Evolutionary conservation across 2,113 vertebrate genomes (phyloP), one percentile per base, ranked within the genome.

Genomic region (Phrynosoma platyrhinos): DNA sequence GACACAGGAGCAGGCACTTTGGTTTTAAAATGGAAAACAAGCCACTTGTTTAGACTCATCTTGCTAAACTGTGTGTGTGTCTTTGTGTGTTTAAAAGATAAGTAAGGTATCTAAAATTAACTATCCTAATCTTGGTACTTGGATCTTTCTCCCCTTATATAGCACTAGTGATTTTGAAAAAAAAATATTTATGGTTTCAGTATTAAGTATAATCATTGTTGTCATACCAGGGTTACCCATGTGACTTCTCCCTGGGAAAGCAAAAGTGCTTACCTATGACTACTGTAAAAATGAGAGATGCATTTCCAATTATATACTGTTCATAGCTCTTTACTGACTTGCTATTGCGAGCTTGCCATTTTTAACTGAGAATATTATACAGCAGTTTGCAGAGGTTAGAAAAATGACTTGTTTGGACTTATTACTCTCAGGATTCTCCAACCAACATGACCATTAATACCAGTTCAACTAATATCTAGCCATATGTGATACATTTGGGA

Each of bases 81-180:
- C 6, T 47, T 47, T 47, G 4, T 47, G n/a, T n/a, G n/a, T n/a
- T n/a, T n/a, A n/a, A 47, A 47, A 47, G 42, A 6, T 47, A 47
- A 47, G 79, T 89, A 68, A 86, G 75, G 90, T 80, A 90, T 91
- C 92, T 93, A 93, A 89, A 80, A 90, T 82, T 94, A 90, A 42
- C 89, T 92, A 91, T 91, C 89, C 79, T 93, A 94, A 92, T 92
- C 92, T 83, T 79, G 80, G 93, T 95, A 92, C 94, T 86, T 89
- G 93, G 96, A 94, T 94, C 91, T 93, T 94, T 30, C 91, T 89
- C 76, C 40, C 78, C 77, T 94, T 89, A 87, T 88, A 23, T 81
- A 91, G 71, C 80, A 87, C 75, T 93, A 86, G 69, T 92, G 72
- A 30, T 30, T n/a, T 91, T 95, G 42, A 47, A 47, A 47, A 47